Base-by-base conservation (phyloP, 2,888 invertebrate species). In the Syritta pipiens region DNA sequence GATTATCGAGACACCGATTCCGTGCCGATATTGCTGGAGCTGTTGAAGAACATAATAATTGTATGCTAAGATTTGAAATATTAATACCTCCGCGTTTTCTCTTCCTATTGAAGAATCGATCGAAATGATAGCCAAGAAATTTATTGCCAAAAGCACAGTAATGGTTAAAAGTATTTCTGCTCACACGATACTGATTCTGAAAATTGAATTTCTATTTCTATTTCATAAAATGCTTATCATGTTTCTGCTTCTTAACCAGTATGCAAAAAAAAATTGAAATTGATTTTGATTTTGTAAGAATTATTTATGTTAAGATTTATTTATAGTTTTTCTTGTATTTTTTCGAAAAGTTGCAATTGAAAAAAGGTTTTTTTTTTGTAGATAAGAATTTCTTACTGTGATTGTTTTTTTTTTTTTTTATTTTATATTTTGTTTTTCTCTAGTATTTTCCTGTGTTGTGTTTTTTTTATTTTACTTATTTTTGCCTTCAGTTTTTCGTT, bases 371-470 rank as follows among this genome's bases (percentile, higher is more conserved):
- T 6, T 62, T n/a, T 28, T 49, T 32, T 53, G 20, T 53, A 20
- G 22, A 37, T 40, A 40, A 40, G 44, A 46, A 24, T 10, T 22
- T 46, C 48, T 65, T 19, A 51, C 14, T 40, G 40, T 62, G 48
- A 51, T 35, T 42, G 24, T 42, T 49, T 46, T 10, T 44, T 37
- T 44, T 53, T 68, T 24, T 44, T 37, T 37, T 5, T 63, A 20
- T 53, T 40, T 35, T 53, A n/a, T n/a, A n/a, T n/a, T 57, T 53
- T 48, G 51, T 7, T 60, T n/a, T n/a, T n/a, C n/a, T n/a, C n/a
- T n/a, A n/a, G 57, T 22, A 35, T 55, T 17, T 12, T 30, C 53
- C 24, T 30, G 9, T 12, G 28, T 44, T 57, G 49, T 72, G 69
- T 46, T 30, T 42, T 10, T 26, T 57, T 48, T 65, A 26, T 30